These are phyloP conservation scores for Ceramica pisi DNA, from an alignment of 2,888 invertebrate genomes.

Conservation along the genomic window DNA sequence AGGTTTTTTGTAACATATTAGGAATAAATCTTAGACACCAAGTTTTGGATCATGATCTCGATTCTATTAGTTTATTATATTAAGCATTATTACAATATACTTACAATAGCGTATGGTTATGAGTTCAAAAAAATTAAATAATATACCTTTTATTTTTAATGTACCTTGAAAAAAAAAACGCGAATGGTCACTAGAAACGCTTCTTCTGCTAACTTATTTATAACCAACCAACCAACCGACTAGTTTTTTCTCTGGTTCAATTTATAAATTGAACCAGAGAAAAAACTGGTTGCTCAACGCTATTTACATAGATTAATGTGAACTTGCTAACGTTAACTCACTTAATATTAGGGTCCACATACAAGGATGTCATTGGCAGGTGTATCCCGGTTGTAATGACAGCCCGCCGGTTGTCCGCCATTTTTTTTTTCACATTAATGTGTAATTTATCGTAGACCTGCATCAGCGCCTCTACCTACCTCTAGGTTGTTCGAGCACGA, in stretches of 20 bases:
- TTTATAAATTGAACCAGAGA: conserved; percentile 35
- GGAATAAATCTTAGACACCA: no score
- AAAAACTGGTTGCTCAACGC: conserved; percentile 44
- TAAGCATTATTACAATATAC: no score
- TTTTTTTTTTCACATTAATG: conserved; percentile 53
- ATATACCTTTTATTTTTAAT: not conserved
- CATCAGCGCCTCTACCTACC: conserved; percentile 11
- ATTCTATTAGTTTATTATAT: no score
- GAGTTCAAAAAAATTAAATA: not conserved
- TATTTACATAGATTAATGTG: conserved; percentile 47
- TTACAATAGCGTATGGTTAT: not conserved
- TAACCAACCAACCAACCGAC: no score
- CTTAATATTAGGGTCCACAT: conserved; percentile 58
- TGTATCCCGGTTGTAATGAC: conserved; percentile 62
- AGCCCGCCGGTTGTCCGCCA: conserved; percentile 24
- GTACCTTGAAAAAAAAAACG: not conserved
- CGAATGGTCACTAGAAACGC: not conserved
- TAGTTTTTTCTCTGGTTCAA: conserved; percentile 39
- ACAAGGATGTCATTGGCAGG: conserved; percentile 52
- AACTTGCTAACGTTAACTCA: conserved; percentile 37
- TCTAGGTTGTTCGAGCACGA: conserved; percentile 15
- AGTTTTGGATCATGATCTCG: no score
- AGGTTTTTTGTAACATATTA: no score
- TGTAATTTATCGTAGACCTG: conserved; percentile 50
- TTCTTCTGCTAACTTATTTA: conserved; percentile 17